Evolutionary conservation across 2,797 vertebrate species (phyloP), one percentile per base, ranked within the genome.

Genomic region (Spinus olivaceus): DNA sequence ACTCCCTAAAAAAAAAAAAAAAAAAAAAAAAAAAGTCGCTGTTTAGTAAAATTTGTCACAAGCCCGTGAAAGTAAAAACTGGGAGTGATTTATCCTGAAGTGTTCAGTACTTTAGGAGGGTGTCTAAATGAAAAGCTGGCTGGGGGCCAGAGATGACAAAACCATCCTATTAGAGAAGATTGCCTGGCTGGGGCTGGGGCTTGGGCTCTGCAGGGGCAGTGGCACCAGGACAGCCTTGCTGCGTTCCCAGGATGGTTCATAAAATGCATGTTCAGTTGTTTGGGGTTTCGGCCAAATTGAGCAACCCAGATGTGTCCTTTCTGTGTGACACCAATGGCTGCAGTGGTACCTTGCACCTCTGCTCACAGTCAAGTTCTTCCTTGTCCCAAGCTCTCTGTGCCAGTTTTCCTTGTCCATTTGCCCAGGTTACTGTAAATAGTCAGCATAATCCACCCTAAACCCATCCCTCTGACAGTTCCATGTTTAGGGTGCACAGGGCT

Each of bases 31-130:
- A 4, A 0, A 19, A 28, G 87, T 85, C 14, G 59, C 87, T 90
- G 73, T 97, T 95, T 96, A 93, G 97, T 97, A 95, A 96, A 95
- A 91, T 95, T 93, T 95, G 92, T 97, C 97, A 94, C 95, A 81
- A 90, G 88, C 72, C 72, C 8, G 12, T 90, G 80, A 87, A 95
- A 96, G 93, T 96, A 65, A 95, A 96, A 96, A 64, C 59, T 11
- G 84, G 67, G 94, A 91, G 80, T 93, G 90, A 95, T 96, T 97
- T 96, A 92, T 92, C 19, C 53, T 7, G 41, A 77, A 90, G 85
- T 24, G 59, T 89, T 96, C 63, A 3, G 81, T 47, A 15, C 88
- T 95, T 84, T 92, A 92, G 91, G 92, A 97, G 92, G 89, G 88
- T 96, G 96, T 96, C 92, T 93, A 90, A 95, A 90, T 88, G 95